Evolutionary conservation across 2,888 invertebrate genomes (phyloP), one percentile per base, ranked within the genome.

Genomic region (Orthosia cruda): DNA sequence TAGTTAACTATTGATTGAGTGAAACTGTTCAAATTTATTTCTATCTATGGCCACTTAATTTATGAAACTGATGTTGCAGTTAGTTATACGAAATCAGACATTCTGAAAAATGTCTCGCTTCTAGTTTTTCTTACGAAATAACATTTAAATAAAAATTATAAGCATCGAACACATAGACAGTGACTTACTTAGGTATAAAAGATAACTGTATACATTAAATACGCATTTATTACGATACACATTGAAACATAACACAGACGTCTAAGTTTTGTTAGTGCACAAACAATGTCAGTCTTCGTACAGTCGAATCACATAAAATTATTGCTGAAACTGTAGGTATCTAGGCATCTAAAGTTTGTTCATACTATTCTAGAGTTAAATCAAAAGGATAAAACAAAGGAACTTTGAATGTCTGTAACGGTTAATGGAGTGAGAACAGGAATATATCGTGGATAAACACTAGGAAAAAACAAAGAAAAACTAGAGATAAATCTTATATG

Each of bases 231-330:
- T 74, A 80, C 81, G 83, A 84, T 83, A 89, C 80, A 88, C 88
- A 88, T 86, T 82, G 80, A 88, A 89, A 91, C 87, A 84, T 80
- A 81, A 81, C 85, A 91, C 89, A 87, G 71, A 81, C 69, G 26
- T 74, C 83, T 84, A 76, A 77, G 71, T 77, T 86, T 87, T 83
- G 74, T 91, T 92, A 92, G 93, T 93, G 93, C 94, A 94, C 93
- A 93, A 91, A 93, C 83, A 90, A 92, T 91, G 89, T 96, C 95
- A 96, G 95, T 96, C 95, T 95, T 95, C 93, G 90, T 92, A 94
- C 93, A 94, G 94, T 95, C 94, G 82, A 94, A 95, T 95, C 94
- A 95, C 95, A 95, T 93, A 91, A 93, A 92, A 91, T 95, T 95
- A 96, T 96, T 95, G 95, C 95, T 95, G 95, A 85, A 91, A 92